A percentile compares a stretch with the other conserved stretches of the same genome.
Evolutionary conservation across 2,113 vertebrate genomes (phyloP).

Genomic region (Bujurquina vittata): DNA sequence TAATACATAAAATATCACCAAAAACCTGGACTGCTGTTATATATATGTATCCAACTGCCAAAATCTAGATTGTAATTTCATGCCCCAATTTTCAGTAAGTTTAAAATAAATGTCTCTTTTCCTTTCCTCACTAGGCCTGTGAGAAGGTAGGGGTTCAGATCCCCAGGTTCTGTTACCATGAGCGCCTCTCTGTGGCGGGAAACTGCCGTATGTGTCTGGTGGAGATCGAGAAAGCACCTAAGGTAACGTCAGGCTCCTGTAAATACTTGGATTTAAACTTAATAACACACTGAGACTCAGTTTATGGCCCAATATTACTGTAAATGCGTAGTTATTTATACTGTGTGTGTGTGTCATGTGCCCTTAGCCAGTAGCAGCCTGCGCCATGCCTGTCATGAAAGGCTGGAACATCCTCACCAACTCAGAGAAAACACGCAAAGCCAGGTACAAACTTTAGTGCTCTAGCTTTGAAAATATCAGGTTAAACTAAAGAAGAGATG

Average conservation of each 20-base stretch:
- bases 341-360: background rate
- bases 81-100: too few relatives aligned
- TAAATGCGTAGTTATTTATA: background rate
- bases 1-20: background rate
- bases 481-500: background rate
- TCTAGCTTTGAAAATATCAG: background rate
- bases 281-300: background rate
- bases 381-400: constrained; percentile 99
- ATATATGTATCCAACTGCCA: background rate
- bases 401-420: constrained; percentile 99
- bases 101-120: fast-evolving
- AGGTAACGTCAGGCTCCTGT: constrained; percentile 78
- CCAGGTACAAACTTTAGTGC: constrained; percentile 81
- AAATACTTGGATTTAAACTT: background rate
- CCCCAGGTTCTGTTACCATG: constrained; percentile 97
- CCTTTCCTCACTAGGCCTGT: constrained; percentile 84
- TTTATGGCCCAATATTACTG: background rate
- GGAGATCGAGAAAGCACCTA: constrained; percentile 97
- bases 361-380: constrained; percentile 93
- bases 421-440: constrained; percentile 96
- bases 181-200: constrained; percentile 95
- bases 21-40: too few relatives aligned
- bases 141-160: constrained; percentile 97
- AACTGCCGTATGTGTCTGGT: constrained; percentile 99
- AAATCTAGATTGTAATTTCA: background rate